Evolutionary conservation across 2,113 vertebrate genomes (phyloP), one percentile per base, ranked within the genome.

Genomic region (Typhlomys cinereus): DNA sequence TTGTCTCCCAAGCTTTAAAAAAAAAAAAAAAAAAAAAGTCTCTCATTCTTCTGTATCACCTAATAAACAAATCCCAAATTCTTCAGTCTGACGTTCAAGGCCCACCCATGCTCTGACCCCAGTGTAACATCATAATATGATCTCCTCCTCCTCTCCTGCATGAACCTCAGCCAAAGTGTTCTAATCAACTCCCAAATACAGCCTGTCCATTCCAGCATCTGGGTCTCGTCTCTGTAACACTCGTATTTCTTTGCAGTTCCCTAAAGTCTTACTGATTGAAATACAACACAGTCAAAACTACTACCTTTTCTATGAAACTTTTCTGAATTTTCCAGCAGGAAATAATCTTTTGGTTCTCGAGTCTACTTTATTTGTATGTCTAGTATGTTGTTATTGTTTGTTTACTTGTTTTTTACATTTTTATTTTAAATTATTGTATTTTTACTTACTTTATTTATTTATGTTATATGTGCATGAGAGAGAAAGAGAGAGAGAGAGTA

Each of bases 41-140:
- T 4, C 36, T 84, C 41, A 44, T 78, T 85, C 67, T 66, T 89
- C 50, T 44, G 57, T 1, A 11, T 86, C 18, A 54, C 79, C 88
- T 94, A 89, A 54, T 78, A 67, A 90, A 89, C 27, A 44, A 46
- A 31, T 23, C 79, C 75, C 70, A 86, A 54, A 81, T 75, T 41
- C 75, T 90, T 82, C 61, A 71, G 80, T 54, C 62, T 89, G 66
- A 73, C 18, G 34, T 46, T 75, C 41, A 73, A 66, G 61, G 87
- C 64, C 85, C 92, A 95, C 59, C 84, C 90, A 61, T 78, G 52
- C 44, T 84, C 29, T 83, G 64, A 86, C 27, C 70, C 54, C 80
- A 79, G 20, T 41, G 85, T 52, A 82, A 89, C 34, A 27, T 88
- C 59, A 59, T 86, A 85, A 62, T 70, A 13, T 76, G n/a, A 41